Evolutionary conservation across 1,140 invertebrate genomes (phyloP).

Genomic region (Littorina saxatilis): DNA sequence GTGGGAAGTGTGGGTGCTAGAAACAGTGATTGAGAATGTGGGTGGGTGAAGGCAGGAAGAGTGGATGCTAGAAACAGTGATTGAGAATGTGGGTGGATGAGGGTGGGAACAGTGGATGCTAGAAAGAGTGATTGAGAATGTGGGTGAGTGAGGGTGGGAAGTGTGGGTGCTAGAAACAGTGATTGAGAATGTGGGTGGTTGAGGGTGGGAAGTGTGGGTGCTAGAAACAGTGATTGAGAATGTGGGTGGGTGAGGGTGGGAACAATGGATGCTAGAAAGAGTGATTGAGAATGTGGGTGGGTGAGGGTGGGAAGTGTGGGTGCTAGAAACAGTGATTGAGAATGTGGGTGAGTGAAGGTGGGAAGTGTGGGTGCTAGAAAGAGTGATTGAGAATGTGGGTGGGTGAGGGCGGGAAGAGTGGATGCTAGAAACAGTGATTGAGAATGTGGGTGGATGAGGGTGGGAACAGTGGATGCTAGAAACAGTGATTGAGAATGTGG

Average conservation of each 20-base stretch:
- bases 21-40: background rate
- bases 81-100: no score
- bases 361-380: background rate
- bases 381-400: background rate
- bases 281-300: background rate
- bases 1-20: background rate
- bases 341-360: no score
- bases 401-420: background rate
- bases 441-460: background rate
- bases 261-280: background rate
- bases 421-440: background rate
- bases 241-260: background rate
- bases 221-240: no score
- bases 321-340: no score
- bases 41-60: background rate
- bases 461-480: background rate
- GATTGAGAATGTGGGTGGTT: background rate
- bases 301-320: background rate
- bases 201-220: background rate
- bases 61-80: background rate
- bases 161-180: background rate
- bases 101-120: background rate
- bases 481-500: no score
- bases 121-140: background rate
- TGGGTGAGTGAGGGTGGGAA: background rate